phyloP scores from a whole-genome alignment of 2,113 vertebrate species.

The Ornithorhynchus anatinus region DNA sequence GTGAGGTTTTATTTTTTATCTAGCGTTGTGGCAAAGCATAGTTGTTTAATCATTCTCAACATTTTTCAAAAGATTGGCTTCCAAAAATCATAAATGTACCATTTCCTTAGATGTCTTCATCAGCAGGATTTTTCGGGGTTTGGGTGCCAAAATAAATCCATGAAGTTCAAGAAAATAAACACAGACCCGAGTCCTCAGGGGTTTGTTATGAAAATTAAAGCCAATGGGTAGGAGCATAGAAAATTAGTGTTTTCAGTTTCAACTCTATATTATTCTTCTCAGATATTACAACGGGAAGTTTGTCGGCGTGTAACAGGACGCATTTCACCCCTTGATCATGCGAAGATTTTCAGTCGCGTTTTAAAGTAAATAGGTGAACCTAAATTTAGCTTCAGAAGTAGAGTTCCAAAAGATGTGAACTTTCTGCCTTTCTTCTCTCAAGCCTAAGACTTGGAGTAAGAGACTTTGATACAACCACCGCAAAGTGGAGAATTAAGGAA shows the following conservation, averaged over 20 bases:
- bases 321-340: neutral
- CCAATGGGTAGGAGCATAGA: neutral
- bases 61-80: neutral
- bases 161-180: neutral
- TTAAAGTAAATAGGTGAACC: neutral
- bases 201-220: slow-evolving; percentile 1
- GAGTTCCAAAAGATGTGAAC: neutral
- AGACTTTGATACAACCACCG: too few relatives aligned
- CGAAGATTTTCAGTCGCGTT: neutral
- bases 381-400: neutral
- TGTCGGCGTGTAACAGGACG: neutral
- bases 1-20: slow-evolving; percentile 18
- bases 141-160: neutral
- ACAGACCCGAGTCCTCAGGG: neutral
- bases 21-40: neutral
- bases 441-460: neutral
- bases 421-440: neutral
- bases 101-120: neutral
- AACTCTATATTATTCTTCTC: neutral
- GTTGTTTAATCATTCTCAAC: neutral
- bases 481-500: too few relatives aligned
- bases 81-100: neutral
- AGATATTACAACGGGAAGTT: neutral
- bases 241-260: neutral
- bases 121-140: slow-evolving; percentile 4